A percentile compares a stretch with the other conserved stretches of the same genome.
Conservation (phyloP, 2,113 vertebrate genomes). For the Cyanistes caeruleus region DNA sequence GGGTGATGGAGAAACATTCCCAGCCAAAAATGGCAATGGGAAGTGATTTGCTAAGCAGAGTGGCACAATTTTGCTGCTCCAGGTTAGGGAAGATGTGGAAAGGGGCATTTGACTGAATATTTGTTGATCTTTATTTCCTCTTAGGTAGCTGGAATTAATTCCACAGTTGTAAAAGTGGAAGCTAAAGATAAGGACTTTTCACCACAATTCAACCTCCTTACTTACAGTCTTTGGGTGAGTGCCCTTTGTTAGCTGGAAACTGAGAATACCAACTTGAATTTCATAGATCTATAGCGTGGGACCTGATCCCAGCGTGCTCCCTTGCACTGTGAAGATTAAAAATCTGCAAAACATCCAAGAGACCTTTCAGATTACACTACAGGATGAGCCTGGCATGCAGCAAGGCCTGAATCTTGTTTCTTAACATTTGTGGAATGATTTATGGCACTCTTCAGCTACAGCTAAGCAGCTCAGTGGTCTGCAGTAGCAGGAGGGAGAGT, state of each 20-base stretch:
- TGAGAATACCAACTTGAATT: background rate
- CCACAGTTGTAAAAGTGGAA: slow-evolving; percentile 59
- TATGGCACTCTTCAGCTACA: background rate
- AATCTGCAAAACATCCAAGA: background rate
- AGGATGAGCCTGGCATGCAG: background rate
- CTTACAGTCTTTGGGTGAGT: slow-evolving; percentile 73
- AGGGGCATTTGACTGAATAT: background rate
- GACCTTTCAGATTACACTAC: background rate
- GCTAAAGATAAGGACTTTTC: slow-evolving; percentile 73
- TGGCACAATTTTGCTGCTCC: background rate
- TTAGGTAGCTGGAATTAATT: slow-evolving; percentile 42
- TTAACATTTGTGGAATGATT: background rate
- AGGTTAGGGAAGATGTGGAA: background rate
- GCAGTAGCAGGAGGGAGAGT: background rate
- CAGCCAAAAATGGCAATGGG: background rate
- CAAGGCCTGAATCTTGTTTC: background rate
- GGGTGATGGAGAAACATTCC: background rate
- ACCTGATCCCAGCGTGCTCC: fast-evolving
- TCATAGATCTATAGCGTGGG: background rate
- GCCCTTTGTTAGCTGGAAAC: background rate
- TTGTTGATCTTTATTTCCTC: background rate
- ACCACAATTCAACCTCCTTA: slow-evolving; percentile 30
- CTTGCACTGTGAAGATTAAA: background rate
- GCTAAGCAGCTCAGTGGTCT: background rate
- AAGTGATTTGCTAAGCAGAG: background rate